These are phyloP conservation scores for Anas platyrhynchos DNA, from an alignment of 2,113 vertebrate genomes.

Conservation along the genomic window DNA sequence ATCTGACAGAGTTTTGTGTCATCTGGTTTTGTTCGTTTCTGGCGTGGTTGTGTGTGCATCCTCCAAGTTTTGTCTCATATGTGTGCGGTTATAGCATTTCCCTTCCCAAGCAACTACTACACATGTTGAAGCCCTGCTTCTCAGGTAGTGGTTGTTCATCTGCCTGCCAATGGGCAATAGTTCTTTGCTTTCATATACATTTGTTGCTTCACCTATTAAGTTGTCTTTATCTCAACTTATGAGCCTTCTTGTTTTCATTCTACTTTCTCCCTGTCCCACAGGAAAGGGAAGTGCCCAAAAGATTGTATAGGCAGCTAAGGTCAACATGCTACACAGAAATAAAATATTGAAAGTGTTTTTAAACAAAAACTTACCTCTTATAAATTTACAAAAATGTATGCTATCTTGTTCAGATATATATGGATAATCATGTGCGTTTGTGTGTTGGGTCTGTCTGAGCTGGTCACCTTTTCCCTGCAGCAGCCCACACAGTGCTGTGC, in stretches of 20 bases:
- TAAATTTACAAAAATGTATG: neutral
- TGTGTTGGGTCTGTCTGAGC: too few species aligned
- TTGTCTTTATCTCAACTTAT: neutral
- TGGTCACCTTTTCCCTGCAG: too few species aligned
- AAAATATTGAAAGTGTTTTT: neutral
- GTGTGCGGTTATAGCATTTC: rapidly evolving
- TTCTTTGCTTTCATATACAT: neutral
- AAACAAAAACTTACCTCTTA: neutral
- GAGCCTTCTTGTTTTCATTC: neutral
- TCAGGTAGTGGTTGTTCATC: rapidly evolving
- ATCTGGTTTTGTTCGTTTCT: too few species aligned
- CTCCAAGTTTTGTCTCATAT: neutral
- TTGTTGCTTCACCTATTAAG: neutral
- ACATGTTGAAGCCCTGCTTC: rapidly evolving
- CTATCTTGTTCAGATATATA: neutral
- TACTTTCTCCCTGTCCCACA: neutral
- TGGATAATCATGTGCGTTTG: neutral
- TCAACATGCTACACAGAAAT: neutral
- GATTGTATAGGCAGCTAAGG: rapidly evolving
- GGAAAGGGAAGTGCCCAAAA: neutral
- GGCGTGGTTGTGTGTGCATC: too few species aligned
- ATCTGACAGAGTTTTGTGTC: too few species aligned
- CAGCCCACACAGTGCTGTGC: too few species aligned
- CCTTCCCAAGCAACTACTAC: neutral
- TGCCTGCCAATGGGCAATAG: neutral